Conservation (phyloP, 2,797 vertebrate genomes). For the Spizella passerina region DNA sequence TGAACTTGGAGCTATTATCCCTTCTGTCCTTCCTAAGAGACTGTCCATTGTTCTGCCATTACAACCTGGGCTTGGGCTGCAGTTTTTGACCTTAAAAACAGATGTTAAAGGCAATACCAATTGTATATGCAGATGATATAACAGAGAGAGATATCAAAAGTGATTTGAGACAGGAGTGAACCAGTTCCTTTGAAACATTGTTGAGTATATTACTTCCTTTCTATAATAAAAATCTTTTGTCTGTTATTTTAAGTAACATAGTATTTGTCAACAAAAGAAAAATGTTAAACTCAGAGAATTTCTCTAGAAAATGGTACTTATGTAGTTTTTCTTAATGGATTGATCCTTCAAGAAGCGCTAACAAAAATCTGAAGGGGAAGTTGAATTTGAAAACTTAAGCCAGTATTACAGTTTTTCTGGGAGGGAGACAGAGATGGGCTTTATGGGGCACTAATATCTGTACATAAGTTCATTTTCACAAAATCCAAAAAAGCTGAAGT, state of each 20-base stretch:
- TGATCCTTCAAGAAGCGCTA: not conserved
- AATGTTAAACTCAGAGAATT: not conserved
- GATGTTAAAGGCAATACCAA: not conserved
- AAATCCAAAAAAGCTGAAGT: slow-evolving; percentile 21
- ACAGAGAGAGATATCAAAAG: not conserved
- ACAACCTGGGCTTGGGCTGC: not conserved
- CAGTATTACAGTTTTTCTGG: not conserved
- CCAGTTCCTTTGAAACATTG: not conserved
- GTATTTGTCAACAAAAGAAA: not conserved
- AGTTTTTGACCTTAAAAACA: not conserved
- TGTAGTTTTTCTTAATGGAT: not conserved
- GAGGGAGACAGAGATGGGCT: not conserved
- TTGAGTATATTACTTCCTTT: not conserved
- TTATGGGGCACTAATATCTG: not conserved
- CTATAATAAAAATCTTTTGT: not conserved
- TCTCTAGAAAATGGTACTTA: not conserved
- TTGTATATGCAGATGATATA: not conserved
- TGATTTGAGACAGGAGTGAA: not conserved
- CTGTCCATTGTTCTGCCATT: not conserved
- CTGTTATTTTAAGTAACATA: not conserved
- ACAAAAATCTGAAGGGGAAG: not conserved
- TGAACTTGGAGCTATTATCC: not conserved
- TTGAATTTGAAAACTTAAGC: slow-evolving; percentile 22
- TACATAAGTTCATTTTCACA: not conserved
- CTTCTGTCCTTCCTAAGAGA: not conserved